Percentiles rank a stretch among this genome's conserved stretches.
These are phyloP conservation scores for Semaprochilodus insignis DNA, from an alignment of 2,797 vertebrate genomes.

Conservation along the genomic window DNA sequence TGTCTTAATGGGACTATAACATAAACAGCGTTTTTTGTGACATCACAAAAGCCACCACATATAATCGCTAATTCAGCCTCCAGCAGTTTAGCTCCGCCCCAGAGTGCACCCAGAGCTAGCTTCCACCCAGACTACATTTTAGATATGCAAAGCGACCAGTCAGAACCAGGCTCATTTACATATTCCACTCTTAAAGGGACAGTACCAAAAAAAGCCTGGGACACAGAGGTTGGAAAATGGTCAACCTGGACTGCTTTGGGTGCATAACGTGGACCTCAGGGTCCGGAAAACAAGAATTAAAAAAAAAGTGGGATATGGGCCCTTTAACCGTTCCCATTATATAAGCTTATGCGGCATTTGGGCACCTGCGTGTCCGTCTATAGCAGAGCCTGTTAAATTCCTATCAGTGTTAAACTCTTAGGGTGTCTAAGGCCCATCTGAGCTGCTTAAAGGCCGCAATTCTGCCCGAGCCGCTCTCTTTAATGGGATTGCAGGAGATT, in stretches of 20 bases:
- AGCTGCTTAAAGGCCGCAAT: constrained; percentile 71
- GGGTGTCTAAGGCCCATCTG: constrained; percentile 64
- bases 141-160: too few species aligned
- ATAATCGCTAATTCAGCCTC: too few species aligned
- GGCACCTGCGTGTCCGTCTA: not conserved
- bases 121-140: too few species aligned
- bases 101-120: too few species aligned
- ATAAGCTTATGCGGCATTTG: not conserved
- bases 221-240: too few species aligned
- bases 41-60: too few species aligned
- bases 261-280: not conserved
- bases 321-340: not conserved
- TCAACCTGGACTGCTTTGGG: not conserved
- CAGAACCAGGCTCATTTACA: too few species aligned
- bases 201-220: not conserved
- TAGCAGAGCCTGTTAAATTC: constrained; percentile 30
- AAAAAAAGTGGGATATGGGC: not conserved
- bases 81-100: too few species aligned
- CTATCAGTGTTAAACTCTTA: constrained; percentile 62
- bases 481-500: constrained; percentile 79
- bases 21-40: too few species aligned
- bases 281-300: not conserved
- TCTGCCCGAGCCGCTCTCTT: constrained; percentile 71
- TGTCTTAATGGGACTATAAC: too few species aligned
- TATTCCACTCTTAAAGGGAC: too few species aligned